phyloP scores from a whole-genome alignment of 2,888 invertebrate genomes.

The Dasysyrphus albostriatus region DNA sequence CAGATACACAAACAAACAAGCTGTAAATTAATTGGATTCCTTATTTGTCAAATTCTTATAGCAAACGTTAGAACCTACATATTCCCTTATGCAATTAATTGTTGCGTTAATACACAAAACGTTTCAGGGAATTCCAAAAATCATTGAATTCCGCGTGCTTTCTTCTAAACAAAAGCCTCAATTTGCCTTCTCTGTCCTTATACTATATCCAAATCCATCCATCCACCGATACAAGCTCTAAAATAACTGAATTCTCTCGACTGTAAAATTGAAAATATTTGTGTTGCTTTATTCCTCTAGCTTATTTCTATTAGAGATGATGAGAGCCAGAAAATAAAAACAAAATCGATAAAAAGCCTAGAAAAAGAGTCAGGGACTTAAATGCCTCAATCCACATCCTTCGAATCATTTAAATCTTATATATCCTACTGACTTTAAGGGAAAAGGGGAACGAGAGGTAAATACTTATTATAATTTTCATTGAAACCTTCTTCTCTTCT shows the following conservation, averaged over 20 bases:
- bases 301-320: not conserved
- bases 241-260: constrained; percentile 57
- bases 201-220: not conserved
- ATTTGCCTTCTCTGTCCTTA: not conserved
- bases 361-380: constrained; percentile 31
- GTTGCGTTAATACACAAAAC: constrained; percentile 37
- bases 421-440: not conserved
- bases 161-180: constrained; percentile 23
- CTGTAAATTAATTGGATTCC: constrained; percentile 62
- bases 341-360: constrained; percentile 71
- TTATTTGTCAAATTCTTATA: constrained; percentile 23
- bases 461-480: constrained; percentile 46
- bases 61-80: not conserved
- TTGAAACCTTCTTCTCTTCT: constrained; percentile 12
- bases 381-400: constrained; percentile 13
- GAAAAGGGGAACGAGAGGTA: not conserved
- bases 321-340: constrained; percentile 8
- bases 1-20: constrained; percentile 49
- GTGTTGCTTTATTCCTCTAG: constrained; percentile 53
- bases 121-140: constrained; percentile 49
- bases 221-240: not conserved
- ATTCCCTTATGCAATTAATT: constrained; percentile 62
- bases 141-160: constrained; percentile 28
- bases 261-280: constrained; percentile 74
- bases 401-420: constrained; percentile 39